These are phyloP conservation scores for Margaritifera margaritifera DNA, from an alignment of 2,888 invertebrate species.

Conservation along the genomic window DNA sequence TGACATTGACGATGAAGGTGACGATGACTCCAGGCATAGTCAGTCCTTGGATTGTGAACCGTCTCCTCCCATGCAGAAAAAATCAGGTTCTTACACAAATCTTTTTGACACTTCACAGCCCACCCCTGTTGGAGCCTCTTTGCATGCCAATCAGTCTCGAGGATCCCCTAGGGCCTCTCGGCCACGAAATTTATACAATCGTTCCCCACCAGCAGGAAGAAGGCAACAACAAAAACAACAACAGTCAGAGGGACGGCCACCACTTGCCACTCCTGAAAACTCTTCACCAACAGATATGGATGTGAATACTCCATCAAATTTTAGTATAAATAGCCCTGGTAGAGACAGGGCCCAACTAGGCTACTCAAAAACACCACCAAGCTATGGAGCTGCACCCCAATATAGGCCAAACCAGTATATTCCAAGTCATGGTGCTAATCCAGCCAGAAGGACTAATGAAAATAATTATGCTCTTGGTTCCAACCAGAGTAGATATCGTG, in stretches of 20 bases:
- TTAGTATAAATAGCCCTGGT: slow-evolving; percentile 50
- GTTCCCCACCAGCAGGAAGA: slow-evolving; percentile 26
- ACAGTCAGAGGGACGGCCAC: slow-evolving; percentile 21
- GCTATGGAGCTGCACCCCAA: slow-evolving; percentile 13
- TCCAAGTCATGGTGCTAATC: slow-evolving; percentile 3
- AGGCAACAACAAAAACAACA: slow-evolving; percentile 5
- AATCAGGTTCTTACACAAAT: slow-evolving; percentile 65
- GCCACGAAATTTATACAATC: slow-evolving; percentile 26
- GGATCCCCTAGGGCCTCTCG: slow-evolving; percentile 33
- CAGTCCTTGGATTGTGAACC: slow-evolving; percentile 54
- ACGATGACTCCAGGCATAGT: slow-evolving; percentile 41
- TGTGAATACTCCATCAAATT: slow-evolving; percentile 26
- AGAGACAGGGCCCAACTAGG: slow-evolving; percentile 31
- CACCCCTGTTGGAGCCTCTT: slow-evolving; percentile 45
- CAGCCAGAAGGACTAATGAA: slow-evolving; percentile 7
- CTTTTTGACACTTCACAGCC: slow-evolving; percentile 62
- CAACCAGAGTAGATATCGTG: not conserved
- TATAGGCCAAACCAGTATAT: slow-evolving; percentile 1
- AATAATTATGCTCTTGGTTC: slow-evolving; percentile 2
- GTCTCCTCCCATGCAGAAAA: slow-evolving; percentile 44
- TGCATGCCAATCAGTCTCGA: slow-evolving; percentile 23
- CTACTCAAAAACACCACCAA: slow-evolving; percentile 24
- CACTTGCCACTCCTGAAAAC: slow-evolving; percentile 56
- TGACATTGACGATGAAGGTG: slow-evolving; percentile 51
- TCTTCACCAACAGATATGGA: slow-evolving; percentile 33